Evolutionary conservation across 2,113 vertebrate species (phyloP).

Genomic region (Vombatus ursinus): DNA sequence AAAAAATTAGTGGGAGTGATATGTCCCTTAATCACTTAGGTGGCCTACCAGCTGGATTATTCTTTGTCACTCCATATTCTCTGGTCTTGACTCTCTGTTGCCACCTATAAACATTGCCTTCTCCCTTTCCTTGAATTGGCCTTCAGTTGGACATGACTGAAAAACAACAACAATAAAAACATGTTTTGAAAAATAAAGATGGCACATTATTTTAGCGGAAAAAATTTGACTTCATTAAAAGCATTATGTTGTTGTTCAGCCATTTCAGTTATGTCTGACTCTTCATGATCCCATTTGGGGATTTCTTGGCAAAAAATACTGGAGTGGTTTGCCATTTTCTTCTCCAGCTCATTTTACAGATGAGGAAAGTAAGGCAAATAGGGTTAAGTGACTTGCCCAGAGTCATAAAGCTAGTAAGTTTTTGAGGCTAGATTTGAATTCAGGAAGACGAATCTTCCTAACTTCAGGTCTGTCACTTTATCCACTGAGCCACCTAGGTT

Average conservation of each 20-base stretch:
- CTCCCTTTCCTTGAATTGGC: neutral
- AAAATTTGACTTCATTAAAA: neutral
- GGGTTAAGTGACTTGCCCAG: neutral
- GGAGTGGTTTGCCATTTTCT: neutral
- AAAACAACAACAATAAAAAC: neutral
- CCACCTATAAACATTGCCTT: neutral
- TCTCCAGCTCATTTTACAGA: neutral
- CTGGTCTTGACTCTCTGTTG: neutral
- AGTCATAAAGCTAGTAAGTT: neutral
- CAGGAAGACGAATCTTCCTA: too few relatives aligned
- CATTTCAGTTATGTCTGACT: neutral
- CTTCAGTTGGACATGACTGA: neutral
- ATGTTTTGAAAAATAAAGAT: neutral
- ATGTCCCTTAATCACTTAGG: neutral
- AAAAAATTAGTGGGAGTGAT: neutral
- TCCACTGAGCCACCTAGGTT: neutral
- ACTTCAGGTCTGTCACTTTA: neutral
- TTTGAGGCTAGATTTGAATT: neutral
- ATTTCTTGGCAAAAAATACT: neutral
- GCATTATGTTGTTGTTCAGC: neutral
- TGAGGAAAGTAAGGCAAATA: neutral
- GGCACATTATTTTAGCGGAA: neutral
- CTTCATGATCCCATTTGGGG: neutral
- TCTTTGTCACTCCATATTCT: neutral
- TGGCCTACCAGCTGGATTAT: neutral